Percentiles rank a stretch among this genome's conserved stretches.
Conservation (phyloP, 2,888 invertebrate genomes). For the Nomada fucata region DNA sequence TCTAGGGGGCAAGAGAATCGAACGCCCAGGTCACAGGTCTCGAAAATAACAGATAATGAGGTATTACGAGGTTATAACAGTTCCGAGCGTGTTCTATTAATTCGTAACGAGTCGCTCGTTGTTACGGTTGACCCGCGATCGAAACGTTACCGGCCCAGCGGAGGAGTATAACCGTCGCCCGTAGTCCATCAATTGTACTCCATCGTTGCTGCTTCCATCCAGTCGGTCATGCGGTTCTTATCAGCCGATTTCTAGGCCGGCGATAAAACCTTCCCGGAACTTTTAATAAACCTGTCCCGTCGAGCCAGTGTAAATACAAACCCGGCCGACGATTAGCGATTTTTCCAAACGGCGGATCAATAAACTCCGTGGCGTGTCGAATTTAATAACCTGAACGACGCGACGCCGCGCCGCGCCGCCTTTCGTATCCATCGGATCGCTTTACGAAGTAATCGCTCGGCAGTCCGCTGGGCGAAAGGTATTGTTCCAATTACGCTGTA, state of each 20-base stretch:
- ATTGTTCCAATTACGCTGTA: conserved; percentile 50
- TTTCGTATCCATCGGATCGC: conserved; percentile 12
- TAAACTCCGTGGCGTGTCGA: conserved; percentile 27
- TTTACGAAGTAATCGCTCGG: conserved; percentile 51
- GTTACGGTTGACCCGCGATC: no score
- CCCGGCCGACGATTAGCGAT: conserved; percentile 44
- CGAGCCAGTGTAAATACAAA: conserved; percentile 53
- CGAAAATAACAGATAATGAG: no score
- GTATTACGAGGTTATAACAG: no score
- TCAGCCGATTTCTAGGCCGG: conserved; percentile 21
- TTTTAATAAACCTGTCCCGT: conserved; percentile 50
- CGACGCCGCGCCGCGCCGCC: background rate
- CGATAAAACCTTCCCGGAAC: conserved; percentile 52
- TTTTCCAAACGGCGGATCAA: conserved; percentile 30
- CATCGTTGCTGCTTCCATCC: background rate
- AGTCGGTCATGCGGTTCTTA: background rate
- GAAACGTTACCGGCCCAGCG: no score
- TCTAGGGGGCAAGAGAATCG: no score
- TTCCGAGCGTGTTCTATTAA: no score
- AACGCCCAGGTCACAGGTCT: no score
- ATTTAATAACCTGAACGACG: conserved; percentile 47
- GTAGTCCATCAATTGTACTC: no score
- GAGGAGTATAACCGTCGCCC: no score
- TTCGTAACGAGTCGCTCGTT: no score
- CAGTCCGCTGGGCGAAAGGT: conserved; percentile 23